Percentiles rank a stretch among this genome's conserved stretches.
phyloP scores from a whole-genome alignment of 2,888 invertebrate species.

The Penaeus monodon region DNA sequence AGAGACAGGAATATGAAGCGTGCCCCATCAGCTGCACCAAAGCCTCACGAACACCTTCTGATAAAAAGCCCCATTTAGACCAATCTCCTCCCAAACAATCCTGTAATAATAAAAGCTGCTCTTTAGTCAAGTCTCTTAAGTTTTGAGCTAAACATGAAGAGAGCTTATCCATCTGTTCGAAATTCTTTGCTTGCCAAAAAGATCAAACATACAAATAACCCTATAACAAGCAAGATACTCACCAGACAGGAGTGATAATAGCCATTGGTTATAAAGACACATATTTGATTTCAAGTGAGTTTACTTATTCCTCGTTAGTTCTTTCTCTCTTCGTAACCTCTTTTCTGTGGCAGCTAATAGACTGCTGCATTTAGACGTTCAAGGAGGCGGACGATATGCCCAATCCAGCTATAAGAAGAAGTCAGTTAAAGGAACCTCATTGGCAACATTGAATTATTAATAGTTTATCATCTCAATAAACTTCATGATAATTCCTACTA shows the following conservation, averaged over 20 bases:
- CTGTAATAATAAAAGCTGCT: constrained; percentile 23
- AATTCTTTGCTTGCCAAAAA: too few species aligned
- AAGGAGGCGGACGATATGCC: constrained; percentile 43
- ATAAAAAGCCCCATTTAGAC: constrained; percentile 40
- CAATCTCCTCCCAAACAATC: constrained; percentile 37
- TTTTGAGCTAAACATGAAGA: background rate
- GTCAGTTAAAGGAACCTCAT: too few species aligned
- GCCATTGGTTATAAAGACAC: constrained; percentile 50
- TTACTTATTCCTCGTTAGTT: constrained; percentile 42
- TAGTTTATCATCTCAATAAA: too few species aligned
- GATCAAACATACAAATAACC: too few species aligned
- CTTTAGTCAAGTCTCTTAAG: background rate
- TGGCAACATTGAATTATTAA: too few species aligned
- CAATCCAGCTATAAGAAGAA: constrained; percentile 15
- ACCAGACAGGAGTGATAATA: constrained; percentile 49
- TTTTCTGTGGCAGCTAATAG: constrained; percentile 51
- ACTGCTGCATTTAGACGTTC: constrained; percentile 52
- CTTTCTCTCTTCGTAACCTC: constrained; percentile 40
- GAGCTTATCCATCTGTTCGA: too few species aligned
- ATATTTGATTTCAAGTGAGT: constrained; percentile 44
- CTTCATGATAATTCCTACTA: too few species aligned
- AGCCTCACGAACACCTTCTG: constrained; percentile 53
- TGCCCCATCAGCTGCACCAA: constrained; percentile 39
- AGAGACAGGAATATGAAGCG: constrained; percentile 45
- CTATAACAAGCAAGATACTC: background rate